phyloP scores from a whole-genome alignment of 1,140 invertebrate genomes.

The Philopotamus ludificatus region DNA sequence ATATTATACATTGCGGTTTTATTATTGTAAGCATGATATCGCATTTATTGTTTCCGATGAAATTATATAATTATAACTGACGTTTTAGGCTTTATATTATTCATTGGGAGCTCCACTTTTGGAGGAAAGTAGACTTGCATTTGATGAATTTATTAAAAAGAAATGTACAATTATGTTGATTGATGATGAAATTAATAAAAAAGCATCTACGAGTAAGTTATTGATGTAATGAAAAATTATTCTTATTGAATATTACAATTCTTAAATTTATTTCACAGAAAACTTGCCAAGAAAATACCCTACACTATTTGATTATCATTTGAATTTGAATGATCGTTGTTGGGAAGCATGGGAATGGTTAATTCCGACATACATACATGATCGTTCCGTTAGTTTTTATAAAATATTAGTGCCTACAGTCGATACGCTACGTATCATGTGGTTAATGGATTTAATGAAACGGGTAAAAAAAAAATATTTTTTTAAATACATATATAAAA shows the following conservation, averaged over 20 bases:
- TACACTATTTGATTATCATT: constrained; percentile 78
- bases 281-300: constrained; percentile 67
- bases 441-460: constrained; percentile 78
- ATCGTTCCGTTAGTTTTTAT: constrained; percentile 67
- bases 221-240: too few species aligned
- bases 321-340: constrained; percentile 65
- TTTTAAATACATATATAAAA: not conserved
- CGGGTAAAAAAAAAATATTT: constrained; percentile 52
- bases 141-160: constrained; percentile 80
- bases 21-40: constrained; percentile 59
- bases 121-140: constrained; percentile 65
- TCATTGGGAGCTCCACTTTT: constrained; percentile 79
- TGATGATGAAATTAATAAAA: constrained; percentile 62
- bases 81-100: constrained; percentile 70
- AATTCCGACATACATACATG: constrained; percentile 73
- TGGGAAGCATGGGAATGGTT: constrained; percentile 86
- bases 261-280: constrained; percentile 49
- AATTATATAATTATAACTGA: too few species aligned
- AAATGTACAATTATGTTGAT: constrained; percentile 66
- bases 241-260: too few species aligned
- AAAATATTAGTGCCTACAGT: constrained; percentile 84
- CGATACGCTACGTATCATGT: constrained; percentile 77
- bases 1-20: constrained; percentile 69
- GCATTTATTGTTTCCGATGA: too few species aligned
- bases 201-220: constrained; percentile 62